These are phyloP conservation scores for Ophioninae sp. DNA, from an alignment of 2,888 invertebrate genomes.

Conservation along the genomic window DNA sequence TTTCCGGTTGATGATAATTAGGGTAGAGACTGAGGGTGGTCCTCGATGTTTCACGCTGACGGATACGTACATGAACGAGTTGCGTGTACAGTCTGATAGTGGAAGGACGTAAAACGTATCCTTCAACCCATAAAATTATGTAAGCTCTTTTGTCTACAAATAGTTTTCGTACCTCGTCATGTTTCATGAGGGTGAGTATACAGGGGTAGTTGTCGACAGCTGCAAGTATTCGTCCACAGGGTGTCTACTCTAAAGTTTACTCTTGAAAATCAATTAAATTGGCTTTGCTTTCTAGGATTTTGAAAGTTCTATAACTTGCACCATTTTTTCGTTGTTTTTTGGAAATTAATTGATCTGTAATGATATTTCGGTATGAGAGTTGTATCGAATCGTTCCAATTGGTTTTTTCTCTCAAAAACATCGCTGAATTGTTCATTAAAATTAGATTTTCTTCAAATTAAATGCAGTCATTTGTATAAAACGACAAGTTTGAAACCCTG, in stretches of 20 bases:
- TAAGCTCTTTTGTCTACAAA: neutral
- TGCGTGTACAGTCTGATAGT: neutral
- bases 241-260: neutral
- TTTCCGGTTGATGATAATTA: neutral
- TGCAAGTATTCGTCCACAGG: neutral
- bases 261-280: no score
- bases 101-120: neutral
- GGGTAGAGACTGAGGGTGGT: neutral
- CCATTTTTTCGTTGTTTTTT: no score
- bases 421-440: no score
- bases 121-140: neutral
- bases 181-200: conserved; percentile 30
- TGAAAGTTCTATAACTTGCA: no score
- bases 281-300: no score
- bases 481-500: no score
- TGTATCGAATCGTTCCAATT: no score
- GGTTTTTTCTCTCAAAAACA: no score
- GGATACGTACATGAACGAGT: neutral
- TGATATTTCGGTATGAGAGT: no score
- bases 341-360: no score
- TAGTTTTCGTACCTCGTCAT: conserved; percentile 5
- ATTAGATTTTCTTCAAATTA: no score
- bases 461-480: no score
- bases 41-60: neutral
- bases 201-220: conserved; percentile 58